Percentiles rank a stretch among this genome's conserved stretches.
Evolutionary conservation across 2,797 vertebrate species (phyloP).

Genomic region (Limnodromus scolopaceus): DNA sequence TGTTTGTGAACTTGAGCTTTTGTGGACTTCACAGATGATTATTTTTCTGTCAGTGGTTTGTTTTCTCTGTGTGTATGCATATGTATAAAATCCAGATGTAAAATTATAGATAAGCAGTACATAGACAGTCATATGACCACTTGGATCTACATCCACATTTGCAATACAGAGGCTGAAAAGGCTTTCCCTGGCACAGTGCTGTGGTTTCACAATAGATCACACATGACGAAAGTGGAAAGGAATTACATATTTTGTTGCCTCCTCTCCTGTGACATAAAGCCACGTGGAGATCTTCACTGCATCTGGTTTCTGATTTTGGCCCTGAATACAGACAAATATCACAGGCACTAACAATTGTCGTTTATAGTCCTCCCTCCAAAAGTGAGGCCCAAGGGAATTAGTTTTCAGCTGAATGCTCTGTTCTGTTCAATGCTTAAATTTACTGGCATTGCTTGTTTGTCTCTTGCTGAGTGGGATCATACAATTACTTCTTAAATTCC

Average conservation of each 20-base stretch:
- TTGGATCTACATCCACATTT: not conserved
- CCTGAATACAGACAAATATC: not conserved
- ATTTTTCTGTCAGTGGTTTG: not conserved
- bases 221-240: not conserved
- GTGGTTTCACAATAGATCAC: constrained; percentile 20
- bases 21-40: not conserved
- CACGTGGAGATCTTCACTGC: not conserved
- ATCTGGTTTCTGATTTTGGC: constrained; percentile 48
- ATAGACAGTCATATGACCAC: not conserved
- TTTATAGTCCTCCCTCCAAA: not conserved
- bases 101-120: not conserved
- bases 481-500: not conserved
- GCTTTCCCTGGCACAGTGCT: not conserved
- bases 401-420: not conserved
- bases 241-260: constrained; percentile 18
- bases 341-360: not conserved
- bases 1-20: not conserved
- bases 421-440: not conserved
- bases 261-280: not conserved
- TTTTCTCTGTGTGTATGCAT: not conserved
- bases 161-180: not conserved
- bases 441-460: not conserved
- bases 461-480: not conserved
- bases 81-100: not conserved
- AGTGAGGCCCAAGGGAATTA: not conserved